These are phyloP conservation scores for Paragorgia papillata DNA, from an alignment of 92 coral and sea anemone genomes.

Conservation along the genomic window DNA sequence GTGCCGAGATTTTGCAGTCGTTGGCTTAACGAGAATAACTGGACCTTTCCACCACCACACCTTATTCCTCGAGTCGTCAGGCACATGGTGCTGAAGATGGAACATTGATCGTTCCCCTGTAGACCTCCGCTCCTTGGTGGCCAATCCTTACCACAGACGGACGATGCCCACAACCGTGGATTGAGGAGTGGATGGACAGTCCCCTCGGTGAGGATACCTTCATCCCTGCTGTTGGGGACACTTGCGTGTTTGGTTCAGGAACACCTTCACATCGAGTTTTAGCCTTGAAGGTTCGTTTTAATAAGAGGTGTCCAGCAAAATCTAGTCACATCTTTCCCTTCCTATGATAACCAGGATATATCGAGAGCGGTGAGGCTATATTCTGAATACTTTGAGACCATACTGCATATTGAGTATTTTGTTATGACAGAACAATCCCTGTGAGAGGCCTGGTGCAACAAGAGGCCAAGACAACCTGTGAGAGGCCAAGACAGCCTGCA, in stretches of 20 bases:
- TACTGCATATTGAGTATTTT: no score
- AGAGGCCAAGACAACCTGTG: neutral
- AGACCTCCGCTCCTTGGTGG: constrained; percentile 78
- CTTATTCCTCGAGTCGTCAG: constrained; percentile 54
- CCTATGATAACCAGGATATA: no score
- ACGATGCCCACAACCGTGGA: constrained; percentile 32
- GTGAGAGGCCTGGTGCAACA: neutral
- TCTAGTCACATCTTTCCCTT: no score
- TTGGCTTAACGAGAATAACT: constrained; percentile 57
- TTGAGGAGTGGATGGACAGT: constrained; percentile 31
- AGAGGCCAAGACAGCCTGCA: neutral
- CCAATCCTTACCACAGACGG: constrained; percentile 53
- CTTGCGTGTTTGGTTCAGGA: constrained; percentile 18
- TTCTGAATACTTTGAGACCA: no score
- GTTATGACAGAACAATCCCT: neutral
- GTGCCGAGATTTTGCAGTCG: constrained; percentile 55
- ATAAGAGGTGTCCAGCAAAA: neutral
- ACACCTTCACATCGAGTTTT: no score
- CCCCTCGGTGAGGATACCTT: constrained; percentile 34
- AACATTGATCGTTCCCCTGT: constrained; percentile 61
- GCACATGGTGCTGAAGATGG: constrained; percentile 66
- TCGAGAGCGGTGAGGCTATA: no score
- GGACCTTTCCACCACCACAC: constrained; percentile 63
- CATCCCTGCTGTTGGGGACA: constrained; percentile 14
- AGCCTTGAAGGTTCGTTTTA: no score